Percentiles rank a stretch among this genome's conserved stretches.
Conservation (phyloP, 2,113 vertebrate genomes). For the Bos indicus region DNA sequence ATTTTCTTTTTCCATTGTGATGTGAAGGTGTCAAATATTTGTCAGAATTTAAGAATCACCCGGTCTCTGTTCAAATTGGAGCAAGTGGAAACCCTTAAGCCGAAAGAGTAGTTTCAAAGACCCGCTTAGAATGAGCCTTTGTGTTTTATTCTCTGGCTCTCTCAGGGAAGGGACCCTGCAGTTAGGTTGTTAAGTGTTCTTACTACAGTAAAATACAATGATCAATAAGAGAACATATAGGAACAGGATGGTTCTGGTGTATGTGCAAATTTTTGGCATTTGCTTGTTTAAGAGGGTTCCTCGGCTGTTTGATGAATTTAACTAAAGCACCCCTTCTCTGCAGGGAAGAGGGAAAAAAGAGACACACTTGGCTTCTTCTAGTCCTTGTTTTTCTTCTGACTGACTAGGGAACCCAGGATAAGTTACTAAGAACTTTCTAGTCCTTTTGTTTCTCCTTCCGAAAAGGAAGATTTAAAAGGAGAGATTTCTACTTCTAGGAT, state of each 20-base stretch:
- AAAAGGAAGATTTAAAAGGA: constrained; percentile 17
- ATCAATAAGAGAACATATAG: neutral
- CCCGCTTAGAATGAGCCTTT: constrained; percentile 4
- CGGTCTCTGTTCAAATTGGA: neutral
- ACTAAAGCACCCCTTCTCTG: neutral
- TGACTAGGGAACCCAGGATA: neutral
- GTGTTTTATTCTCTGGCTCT: neutral
- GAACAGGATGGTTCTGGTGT: neutral
- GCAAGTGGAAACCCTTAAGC: neutral
- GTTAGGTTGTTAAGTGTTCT: neutral
- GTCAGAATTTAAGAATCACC: constrained; percentile 1
- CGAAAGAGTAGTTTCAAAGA: neutral
- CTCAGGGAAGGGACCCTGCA: neutral
- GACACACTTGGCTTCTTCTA: neutral
- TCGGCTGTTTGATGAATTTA: neutral
- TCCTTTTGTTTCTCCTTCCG: neutral
- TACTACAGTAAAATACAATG: neutral
- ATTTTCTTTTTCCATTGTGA: neutral
- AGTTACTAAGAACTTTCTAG: neutral
- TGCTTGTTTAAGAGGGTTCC: neutral
- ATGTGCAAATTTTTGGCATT: neutral
- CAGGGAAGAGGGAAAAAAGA: neutral
- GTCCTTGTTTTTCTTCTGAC: neutral
- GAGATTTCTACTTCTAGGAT: neutral
- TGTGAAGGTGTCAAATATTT: neutral